phyloP scores from a whole-genome alignment of 2,797 vertebrate species.

The Arrhamphus sclerolepis region DNA sequence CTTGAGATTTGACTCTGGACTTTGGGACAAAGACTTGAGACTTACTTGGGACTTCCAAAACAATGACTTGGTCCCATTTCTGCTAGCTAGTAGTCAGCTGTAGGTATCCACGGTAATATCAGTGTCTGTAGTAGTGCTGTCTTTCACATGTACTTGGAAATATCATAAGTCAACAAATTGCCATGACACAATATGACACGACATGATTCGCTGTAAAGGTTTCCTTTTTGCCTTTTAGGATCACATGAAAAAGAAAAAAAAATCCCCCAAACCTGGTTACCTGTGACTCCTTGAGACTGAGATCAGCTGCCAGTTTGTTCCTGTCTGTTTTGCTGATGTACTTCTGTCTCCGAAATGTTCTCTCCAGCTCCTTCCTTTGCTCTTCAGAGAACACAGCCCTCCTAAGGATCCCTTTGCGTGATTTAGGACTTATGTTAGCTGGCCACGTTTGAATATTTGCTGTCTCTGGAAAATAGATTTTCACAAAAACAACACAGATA shows the following conservation, averaged over 20 bases:
- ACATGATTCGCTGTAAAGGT: no score
- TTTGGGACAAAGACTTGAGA: no score
- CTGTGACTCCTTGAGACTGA: slow-evolving; percentile 96
- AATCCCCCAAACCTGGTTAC: slow-evolving; percentile 66
- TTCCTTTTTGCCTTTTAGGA: slow-evolving; percentile 2
- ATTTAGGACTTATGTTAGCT: slow-evolving; percentile 85
- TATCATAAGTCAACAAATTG: no score
- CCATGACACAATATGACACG: no score
- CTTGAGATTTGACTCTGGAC: no score
- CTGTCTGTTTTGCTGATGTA: slow-evolving; percentile 98
- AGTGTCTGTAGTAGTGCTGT: no score
- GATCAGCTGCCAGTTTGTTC: slow-evolving; percentile 90
- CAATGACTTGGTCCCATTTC: no score
- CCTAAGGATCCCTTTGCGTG: slow-evolving; percentile 91
- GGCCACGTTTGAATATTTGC: slow-evolving; percentile 82
- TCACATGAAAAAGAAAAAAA: not conserved
- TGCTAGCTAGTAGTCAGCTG: no score
- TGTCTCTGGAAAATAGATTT: slow-evolving; percentile 58
- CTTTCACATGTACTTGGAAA: no score
- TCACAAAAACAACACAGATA: not conserved
- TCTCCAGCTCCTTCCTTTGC: slow-evolving; percentile 95
- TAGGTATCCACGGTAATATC: no score
- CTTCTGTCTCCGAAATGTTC: slow-evolving; percentile 95
- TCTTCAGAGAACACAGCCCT: slow-evolving; percentile 97
- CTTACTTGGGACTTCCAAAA: no score